A percentile compares a stretch with the other conserved stretches of the same genome.
These are phyloP conservation scores for Zingel zingel DNA, from an alignment of 2,113 vertebrate species.

Conservation along the genomic window DNA sequence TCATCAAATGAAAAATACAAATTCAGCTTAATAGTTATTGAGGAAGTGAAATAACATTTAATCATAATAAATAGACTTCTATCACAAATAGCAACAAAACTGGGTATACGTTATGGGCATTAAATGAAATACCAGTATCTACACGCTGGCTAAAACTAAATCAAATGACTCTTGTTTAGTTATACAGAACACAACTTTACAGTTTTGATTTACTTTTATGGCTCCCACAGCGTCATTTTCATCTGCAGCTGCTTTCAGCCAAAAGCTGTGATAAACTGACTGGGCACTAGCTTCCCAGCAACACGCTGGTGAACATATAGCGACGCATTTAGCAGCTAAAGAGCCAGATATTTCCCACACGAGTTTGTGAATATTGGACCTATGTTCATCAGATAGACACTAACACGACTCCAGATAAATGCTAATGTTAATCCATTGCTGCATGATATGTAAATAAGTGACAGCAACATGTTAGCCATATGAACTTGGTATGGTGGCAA, in stretches of 20 bases:
- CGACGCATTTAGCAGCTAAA: neutral
- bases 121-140: neutral
- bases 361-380: neutral
- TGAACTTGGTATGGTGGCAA: neutral
- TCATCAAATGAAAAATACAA: conserved; percentile 15
- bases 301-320: neutral
- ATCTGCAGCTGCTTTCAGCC: too few species aligned
- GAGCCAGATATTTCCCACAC: neutral
- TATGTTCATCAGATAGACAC: neutral
- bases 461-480: neutral
- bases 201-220: too few species aligned
- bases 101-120: neutral
- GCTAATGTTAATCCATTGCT: neutral
- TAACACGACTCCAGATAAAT: neutral
- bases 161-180: too few species aligned
- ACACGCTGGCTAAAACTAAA: neutral
- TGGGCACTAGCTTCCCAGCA: neutral
- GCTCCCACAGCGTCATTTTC: too few species aligned
- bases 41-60: neutral
- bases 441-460: too few species aligned
- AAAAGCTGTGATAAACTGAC: too few species aligned
- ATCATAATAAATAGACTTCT: neutral
- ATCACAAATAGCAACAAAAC: neutral
- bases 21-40: neutral
- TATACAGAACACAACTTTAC: too few species aligned